A percentile compares a stretch with the other conserved stretches of the same genome.
Conservation (phyloP, 2,797 vertebrate genomes). For the Oreochromis mossambicus region DNA sequence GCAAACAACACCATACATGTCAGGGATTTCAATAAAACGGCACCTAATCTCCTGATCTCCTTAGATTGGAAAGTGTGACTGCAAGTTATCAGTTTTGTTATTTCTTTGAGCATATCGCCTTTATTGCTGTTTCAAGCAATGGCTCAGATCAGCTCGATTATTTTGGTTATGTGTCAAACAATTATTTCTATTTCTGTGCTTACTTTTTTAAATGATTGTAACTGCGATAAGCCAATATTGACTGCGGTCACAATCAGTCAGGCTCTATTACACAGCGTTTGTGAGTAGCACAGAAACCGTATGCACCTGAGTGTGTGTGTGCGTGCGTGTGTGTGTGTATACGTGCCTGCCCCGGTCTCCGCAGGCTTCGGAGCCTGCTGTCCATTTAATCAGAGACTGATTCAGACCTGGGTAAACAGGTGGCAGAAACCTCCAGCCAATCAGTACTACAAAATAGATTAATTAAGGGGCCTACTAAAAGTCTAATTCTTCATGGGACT, state of each 20-base stretch:
- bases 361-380: constrained; percentile 48
- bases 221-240: not conserved
- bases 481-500: constrained; percentile 38
- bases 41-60: not conserved
- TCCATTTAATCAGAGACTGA: constrained; percentile 66
- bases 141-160: not conserved
- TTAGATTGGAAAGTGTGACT: not conserved
- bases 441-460: constrained; percentile 67
- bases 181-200: not conserved
- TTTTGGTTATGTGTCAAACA: not conserved
- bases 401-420: constrained; percentile 71
- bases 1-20: not conserved
- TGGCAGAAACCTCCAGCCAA: constrained; percentile 71
- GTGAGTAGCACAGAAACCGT: not conserved
- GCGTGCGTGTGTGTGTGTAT: not conserved
- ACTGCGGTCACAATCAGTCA: constrained; percentile 7
- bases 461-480: constrained; percentile 58
- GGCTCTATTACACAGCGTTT: constrained; percentile 12
- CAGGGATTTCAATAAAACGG: not conserved
- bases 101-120: not conserved
- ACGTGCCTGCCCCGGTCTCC: constrained; percentile 24
- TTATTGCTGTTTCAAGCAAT: not conserved
- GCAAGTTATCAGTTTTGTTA: not conserved
- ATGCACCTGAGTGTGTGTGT: not conserved
- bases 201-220: not conserved